A percentile compares a stretch with the other conserved stretches of the same genome.
These are phyloP conservation scores for Xestoiulus laeticollis DNA, from an alignment of 2,888 invertebrate genomes.

Conservation along the genomic window DNA sequence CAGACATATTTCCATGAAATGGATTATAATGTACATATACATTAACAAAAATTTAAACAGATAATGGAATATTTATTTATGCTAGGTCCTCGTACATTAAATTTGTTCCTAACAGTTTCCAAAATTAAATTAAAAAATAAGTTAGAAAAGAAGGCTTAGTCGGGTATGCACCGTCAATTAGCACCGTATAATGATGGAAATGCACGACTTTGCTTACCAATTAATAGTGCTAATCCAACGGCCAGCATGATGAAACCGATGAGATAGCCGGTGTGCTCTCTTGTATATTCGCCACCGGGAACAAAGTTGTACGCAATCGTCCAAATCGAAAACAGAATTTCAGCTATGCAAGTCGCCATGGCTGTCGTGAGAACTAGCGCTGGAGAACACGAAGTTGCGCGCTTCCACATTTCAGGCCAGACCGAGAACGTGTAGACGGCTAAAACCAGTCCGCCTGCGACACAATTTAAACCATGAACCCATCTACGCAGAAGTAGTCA, in stretches of 20 bases:
- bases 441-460: conserved; percentile 62
- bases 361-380: conserved; percentile 60
- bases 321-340: conserved; percentile 64
- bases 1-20: no score
- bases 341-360: conserved; percentile 61
- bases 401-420: conserved; percentile 62
- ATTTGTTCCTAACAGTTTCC: no score
- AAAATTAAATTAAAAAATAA: no score
- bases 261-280: conserved; percentile 63
- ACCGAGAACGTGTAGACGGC: conserved; percentile 62
- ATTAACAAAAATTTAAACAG: no score
- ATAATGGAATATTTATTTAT: no score
- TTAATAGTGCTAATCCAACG: conserved; percentile 60
- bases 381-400: conserved; percentile 60
- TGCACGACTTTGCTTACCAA: no score
- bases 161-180: no score
- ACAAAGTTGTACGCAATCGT: conserved; percentile 66
- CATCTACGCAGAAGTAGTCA: no score
- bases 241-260: conserved; percentile 60
- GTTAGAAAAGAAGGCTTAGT: no score
- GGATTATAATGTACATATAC: no score
- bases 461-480: not conserved
- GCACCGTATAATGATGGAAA: no score
- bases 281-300: conserved; percentile 64
- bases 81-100: no score